phyloP scores from a whole-genome alignment of 2,888 invertebrate genomes.

The Hipparchia sbordonii region DNA sequence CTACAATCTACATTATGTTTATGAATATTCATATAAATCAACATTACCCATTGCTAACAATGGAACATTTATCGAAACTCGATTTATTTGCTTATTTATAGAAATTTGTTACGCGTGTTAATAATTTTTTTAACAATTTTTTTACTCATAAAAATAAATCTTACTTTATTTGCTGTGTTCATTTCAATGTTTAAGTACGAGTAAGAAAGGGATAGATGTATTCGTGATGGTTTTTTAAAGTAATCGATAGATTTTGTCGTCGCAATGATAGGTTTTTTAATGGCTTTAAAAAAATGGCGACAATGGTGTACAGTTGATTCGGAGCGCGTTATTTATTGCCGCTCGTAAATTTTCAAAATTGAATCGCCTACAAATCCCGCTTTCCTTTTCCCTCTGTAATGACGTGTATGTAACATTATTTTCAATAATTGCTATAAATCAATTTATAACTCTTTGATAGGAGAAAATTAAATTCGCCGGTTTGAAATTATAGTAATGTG shows the following conservation, averaged over 20 bases:
- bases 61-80: conserved; percentile 72
- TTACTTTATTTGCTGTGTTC: conserved; percentile 51
- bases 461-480: conserved; percentile 23
- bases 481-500: conserved; percentile 17
- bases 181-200: conserved; percentile 40
- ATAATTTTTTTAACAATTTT: conserved; percentile 53
- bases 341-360: conserved; percentile 78
- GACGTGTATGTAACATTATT: conserved; percentile 58
- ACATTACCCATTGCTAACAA: conserved; percentile 69
- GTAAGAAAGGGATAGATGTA: conserved; percentile 60
- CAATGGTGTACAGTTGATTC: conserved; percentile 70
- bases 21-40: conserved; percentile 83
- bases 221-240: conserved; percentile 47
- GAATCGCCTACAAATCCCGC: conserved; percentile 72
- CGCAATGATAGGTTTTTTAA: conserved; percentile 77
- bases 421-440: conserved; percentile 71
- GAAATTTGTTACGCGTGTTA: conserved; percentile 78
- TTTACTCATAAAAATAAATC: conserved; percentile 47
- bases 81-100: conserved; percentile 81
- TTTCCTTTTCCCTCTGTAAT: conserved; percentile 63
- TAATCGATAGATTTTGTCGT: conserved; percentile 69
- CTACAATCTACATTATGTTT: conserved; percentile 59
- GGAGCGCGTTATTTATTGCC: conserved; percentile 74
- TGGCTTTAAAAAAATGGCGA: conserved; percentile 77
- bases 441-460: conserved; percentile 50